A percentile compares a stretch with the other conserved stretches of the same genome.
Conservation (phyloP, 1,140 invertebrate genomes). For the Drosophila elegans region DNA sequence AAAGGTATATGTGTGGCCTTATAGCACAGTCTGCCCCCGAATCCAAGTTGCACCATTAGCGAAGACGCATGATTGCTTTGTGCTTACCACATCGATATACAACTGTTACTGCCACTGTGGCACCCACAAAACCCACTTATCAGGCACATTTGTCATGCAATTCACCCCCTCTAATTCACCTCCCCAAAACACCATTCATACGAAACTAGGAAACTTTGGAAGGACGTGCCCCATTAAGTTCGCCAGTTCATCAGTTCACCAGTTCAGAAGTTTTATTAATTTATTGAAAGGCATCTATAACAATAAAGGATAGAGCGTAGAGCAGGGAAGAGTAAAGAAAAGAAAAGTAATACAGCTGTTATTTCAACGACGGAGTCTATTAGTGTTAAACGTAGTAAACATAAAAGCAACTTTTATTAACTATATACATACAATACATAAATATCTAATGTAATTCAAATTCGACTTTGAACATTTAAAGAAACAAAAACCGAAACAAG, state of each 20-base stretch:
- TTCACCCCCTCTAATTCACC: conserved; percentile 22
- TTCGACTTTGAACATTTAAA: conserved; percentile 47
- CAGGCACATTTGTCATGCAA: conserved; percentile 51
- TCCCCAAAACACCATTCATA: conserved; percentile 28
- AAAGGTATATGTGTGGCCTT: conserved; percentile 7
- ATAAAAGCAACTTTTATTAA: conserved; percentile 65
- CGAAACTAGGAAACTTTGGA: conserved; percentile 27
- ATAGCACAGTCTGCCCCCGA: conserved; percentile 16
- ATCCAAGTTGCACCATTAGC: conserved; percentile 33
- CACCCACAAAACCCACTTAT: conserved; percentile 20
- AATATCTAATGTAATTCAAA: conserved; percentile 53
- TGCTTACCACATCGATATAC: conserved; percentile 25
- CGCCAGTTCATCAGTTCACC: conserved; percentile 16
- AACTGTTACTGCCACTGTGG: conserved; percentile 28
- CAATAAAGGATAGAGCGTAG: conserved; percentile 35
- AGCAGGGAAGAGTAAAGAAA: conserved; percentile 2
- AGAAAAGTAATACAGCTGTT: conserved; percentile 61
- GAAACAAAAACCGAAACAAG: conserved; percentile 17
- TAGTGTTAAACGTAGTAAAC: conserved; percentile 75
- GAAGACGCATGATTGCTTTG: conserved; percentile 40
- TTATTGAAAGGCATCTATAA: conserved; percentile 46
- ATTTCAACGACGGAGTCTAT: conserved; percentile 79
- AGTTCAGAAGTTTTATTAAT: conserved; percentile 30
- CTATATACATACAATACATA: conserved; percentile 56
- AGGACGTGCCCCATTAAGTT: conserved; percentile 38